These are phyloP conservation scores for Nemotelus pantherinus DNA, from an alignment of 2,888 invertebrate genomes.

Conservation along the genomic window DNA sequence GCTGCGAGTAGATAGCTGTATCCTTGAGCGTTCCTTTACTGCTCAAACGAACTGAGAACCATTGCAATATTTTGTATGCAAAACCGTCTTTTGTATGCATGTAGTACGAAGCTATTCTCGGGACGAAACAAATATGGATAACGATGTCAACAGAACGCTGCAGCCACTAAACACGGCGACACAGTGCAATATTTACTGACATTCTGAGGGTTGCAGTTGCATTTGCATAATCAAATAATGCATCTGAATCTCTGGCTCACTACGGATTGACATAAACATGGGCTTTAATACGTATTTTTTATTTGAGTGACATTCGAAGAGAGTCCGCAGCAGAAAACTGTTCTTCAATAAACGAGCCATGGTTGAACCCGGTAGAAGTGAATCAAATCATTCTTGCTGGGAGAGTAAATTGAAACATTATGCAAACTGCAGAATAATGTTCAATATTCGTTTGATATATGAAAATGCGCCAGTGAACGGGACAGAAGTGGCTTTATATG, in stretches of 20 bases:
- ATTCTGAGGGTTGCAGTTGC: slow-evolving; percentile 12
- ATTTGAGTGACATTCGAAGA: too few species aligned
- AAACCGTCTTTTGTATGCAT: not conserved
- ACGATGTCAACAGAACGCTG: slow-evolving; percentile 15
- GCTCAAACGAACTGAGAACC: not conserved
- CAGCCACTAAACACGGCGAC: not conserved
- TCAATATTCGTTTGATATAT: too few species aligned
- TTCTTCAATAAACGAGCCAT: too few species aligned
- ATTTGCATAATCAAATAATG: slow-evolving; percentile 39
- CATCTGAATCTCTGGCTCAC: not conserved
- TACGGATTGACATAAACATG: too few species aligned
- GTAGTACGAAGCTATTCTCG: slow-evolving; percentile 3
- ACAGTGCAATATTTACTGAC: not conserved
- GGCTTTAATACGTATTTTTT: too few species aligned
- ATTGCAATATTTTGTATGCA: slow-evolving; percentile 32
- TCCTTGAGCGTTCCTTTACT: slow-evolving; percentile 5
- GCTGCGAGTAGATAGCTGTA: not conserved
- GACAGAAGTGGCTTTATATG: too few species aligned
- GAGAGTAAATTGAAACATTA: not conserved
- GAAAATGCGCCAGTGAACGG: too few species aligned
- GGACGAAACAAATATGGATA: slow-evolving; percentile 1
- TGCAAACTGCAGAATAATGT: not conserved
- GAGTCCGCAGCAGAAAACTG: too few species aligned
- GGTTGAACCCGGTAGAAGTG: not conserved
- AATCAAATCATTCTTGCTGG: not conserved